A percentile compares a stretch with the other conserved stretches of the same genome.
These are phyloP conservation scores for Pardalotus punctatus DNA, from an alignment of 2,113 vertebrate species.

Conservation along the genomic window DNA sequence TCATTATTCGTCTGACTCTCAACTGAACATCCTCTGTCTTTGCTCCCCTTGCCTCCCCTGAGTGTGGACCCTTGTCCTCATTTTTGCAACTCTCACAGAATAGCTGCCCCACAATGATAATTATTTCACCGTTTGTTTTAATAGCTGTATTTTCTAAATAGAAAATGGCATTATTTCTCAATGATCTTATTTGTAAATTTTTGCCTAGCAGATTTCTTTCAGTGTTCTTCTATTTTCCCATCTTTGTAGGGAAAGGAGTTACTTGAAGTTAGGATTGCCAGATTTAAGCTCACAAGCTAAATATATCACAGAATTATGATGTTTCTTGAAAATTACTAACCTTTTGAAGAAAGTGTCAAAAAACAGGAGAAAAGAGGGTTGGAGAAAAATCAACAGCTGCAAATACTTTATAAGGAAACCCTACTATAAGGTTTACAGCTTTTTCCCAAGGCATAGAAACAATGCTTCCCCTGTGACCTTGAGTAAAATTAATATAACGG, in stretches of 20 bases:
- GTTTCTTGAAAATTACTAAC: not conserved
- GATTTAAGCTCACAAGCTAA: not conserved
- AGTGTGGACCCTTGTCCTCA: not conserved
- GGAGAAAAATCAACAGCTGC: conserved; percentile 22
- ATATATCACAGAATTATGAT: not conserved
- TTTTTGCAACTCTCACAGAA: conserved; percentile 27
- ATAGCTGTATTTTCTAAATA: not conserved
- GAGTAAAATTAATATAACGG: not conserved
- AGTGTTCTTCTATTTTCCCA: not conserved
- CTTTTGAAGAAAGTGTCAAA: conserved; percentile 3
- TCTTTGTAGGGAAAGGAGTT: not conserved
- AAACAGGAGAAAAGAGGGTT: not conserved
- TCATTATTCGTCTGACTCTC: not conserved
- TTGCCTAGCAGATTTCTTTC: not conserved
- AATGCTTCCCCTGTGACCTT: conserved; percentile 2
- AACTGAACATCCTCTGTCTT: not conserved
- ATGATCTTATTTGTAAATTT: not conserved
- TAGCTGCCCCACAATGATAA: not conserved
- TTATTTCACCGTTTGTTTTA: not conserved
- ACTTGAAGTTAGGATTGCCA: not conserved
- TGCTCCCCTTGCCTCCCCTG: not conserved
- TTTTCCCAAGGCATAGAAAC: conserved; percentile 34
- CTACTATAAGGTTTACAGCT: conserved; percentile 6
- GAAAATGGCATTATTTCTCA: not conserved
- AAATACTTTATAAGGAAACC: conserved; percentile 2